Evolutionary conservation across 2,797 vertebrate species (phyloP).

Genomic region (Garrulus glandarius): DNA sequence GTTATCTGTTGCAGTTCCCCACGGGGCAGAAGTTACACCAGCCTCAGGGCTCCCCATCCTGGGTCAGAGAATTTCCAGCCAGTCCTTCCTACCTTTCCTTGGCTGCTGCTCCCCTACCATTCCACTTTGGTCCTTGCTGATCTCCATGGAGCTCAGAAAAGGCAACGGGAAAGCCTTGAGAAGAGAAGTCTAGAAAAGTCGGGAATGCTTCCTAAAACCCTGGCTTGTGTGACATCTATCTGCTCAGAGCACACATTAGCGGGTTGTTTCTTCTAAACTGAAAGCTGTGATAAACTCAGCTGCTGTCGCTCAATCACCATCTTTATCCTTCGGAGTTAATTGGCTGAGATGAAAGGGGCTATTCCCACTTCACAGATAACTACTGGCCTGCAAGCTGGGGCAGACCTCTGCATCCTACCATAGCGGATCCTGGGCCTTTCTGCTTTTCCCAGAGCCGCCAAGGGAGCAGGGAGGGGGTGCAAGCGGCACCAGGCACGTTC

Average conservation of each 20-base stretch:
- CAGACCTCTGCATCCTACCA: background rate
- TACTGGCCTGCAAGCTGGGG: background rate
- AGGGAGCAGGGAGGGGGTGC: fast-evolving
- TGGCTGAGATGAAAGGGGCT: background rate
- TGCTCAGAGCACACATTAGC: background rate
- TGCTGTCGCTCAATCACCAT: background rate
- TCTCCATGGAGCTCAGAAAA: background rate
- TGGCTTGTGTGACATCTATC: background rate
- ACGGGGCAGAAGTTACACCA: fast-evolving
- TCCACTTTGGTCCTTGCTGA: background rate
- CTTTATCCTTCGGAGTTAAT: background rate
- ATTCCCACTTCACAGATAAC: background rate
- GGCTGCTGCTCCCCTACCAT: background rate
- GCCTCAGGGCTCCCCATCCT: background rate
- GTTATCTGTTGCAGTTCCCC: background rate
- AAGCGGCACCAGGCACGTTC: fast-evolving
- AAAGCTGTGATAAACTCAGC: conserved; percentile 37
- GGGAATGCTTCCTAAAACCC: background rate
- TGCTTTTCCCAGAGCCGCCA: background rate
- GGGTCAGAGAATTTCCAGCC: fast-evolving
- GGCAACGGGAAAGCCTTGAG: background rate
- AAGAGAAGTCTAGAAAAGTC: conserved; percentile 2
- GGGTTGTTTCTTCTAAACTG: conserved; percentile 8
- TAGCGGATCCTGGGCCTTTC: background rate
- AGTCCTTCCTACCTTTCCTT: background rate